Base-by-base conservation (phyloP, 2,113 vertebrate species). In the Corythoichthys haematopterus region DNA sequence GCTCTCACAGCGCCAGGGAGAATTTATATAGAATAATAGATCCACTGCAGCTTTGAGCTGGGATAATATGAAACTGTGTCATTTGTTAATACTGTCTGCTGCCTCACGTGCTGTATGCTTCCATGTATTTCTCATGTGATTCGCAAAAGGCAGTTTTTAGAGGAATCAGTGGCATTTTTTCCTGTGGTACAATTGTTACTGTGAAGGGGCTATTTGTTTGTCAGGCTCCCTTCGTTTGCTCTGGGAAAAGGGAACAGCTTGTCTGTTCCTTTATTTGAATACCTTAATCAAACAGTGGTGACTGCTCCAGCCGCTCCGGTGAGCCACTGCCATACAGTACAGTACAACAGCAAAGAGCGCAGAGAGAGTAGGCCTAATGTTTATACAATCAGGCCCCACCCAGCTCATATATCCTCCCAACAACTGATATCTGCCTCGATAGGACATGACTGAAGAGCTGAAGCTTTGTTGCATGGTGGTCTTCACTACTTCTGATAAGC, bases 341-440 rank as follows among this genome's bases (percentile, higher is more conserved):
- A 75, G 78, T 83, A 79, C 58, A 76, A 79, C 66, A 70, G 72
- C 53, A 75, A 35, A 57, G 67, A 78, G 74, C 53, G 60, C 53
- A 79, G 70, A 72, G 69, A 76, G 78, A 82, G 72, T 12, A 60
- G 55, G 78, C 73, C 80, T 74, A 68, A 74, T 90, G 83, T 86
- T 88, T 86, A 84, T 83, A 81, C 82, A 78, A 71, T 63, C 78
- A 73, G 36, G 85, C 85, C 83, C 82, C 87, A 86, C 88, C 88
- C 87, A 86, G 84, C 86, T 90, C 87, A 87, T 90, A 87, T 88
- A 87, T 84, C 81, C 83, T 90, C 79, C 81, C 82, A 84, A 86
- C 86, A 87, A 86, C 83, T 87, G 85, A 88, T 88, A 87, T 87
- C 83, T 85, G 83, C 83, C 69, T 60, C 76, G 84, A 88, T 83